Base-by-base conservation (phyloP, 2,888 invertebrate species). In the Drosophila macrospina region DNA sequence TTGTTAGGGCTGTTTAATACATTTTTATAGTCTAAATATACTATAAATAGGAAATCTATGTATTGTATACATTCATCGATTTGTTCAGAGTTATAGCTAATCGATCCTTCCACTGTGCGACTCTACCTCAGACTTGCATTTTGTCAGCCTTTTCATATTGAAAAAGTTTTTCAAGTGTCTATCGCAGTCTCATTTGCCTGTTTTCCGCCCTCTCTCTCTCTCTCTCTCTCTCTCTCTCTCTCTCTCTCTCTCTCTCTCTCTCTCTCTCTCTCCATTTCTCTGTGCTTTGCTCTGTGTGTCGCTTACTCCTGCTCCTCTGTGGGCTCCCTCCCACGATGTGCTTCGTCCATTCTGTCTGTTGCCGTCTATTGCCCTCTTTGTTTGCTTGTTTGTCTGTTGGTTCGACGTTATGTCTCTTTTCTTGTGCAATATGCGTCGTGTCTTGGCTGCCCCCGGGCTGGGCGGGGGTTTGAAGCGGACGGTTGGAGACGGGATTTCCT, bases 141-240 rank as follows among this genome's bases (percentile, higher is more conserved):
- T 55, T 45, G 55, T 32, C 16, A 10, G 61, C 16, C 62, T 62
- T 63, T 69, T 74, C 59, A 74, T 80, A 82, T 82, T 84, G 81
- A 86, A 87, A 87, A 87, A 87, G 73, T 86, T 86, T 80, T 72
- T 62, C 64, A 59, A 84, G 69, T 72, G 56, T 80, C 81, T 72
- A 71, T 84, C 62, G 84, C 64, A 51, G 67, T 65, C 73, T 68
- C 47, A 36, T 41, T 39, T 41, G 34, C 65, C 41, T 39, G 16
- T 39, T 10, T 39, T 5, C 2, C 30, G 4, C 39, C 11, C 28
- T 4, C 41, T 13, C 45, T 24, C 34, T 1, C 20, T 15, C 15
- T 47, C 10, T 5, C 2, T 5, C 11, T n/a, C 10, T 37, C 26
- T 8, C 11, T 28, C 20, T 26, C 28, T n/a, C 7, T 16, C 11